A percentile compares a stretch with the other conserved stretches of the same genome.
These are phyloP conservation scores for Clamator glandarius DNA, from an alignment of 2,797 vertebrate genomes.

Conservation along the genomic window DNA sequence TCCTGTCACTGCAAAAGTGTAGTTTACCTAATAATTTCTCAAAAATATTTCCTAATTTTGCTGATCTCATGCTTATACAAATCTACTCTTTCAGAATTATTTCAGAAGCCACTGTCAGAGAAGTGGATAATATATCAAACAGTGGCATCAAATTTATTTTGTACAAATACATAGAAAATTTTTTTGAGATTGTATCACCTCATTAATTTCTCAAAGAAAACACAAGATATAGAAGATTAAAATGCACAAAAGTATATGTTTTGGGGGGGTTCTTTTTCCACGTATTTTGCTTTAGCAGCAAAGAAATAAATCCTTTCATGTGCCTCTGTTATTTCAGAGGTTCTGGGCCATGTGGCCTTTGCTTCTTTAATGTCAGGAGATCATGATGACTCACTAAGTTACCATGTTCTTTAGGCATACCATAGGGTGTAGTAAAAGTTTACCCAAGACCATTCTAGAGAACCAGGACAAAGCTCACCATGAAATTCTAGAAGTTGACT, in stretches of 20 bases:
- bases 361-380: not conserved
- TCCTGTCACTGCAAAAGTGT: not conserved
- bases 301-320: not conserved
- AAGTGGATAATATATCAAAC: not conserved
- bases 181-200: not conserved
- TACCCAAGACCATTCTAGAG: not conserved
- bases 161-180: not conserved
- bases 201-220: not conserved
- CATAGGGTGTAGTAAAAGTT: not conserved
- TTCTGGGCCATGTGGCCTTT: not conserved
- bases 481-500: not conserved
- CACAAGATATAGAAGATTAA: not conserved
- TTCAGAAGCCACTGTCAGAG: not conserved
- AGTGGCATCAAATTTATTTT: not conserved
- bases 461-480: not conserved
- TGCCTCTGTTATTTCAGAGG: not conserved
- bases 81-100: not conserved
- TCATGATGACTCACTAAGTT: not conserved
- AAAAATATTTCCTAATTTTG: not conserved
- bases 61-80: not conserved
- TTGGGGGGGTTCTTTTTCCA: not conserved
- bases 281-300: not conserved
- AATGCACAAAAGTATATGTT: accelerated
- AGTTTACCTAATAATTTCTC: not conserved
- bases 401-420: not conserved